Evolutionary conservation across 2,797 vertebrate species (phyloP).

Genomic region (Chaunax sp.): DNA sequence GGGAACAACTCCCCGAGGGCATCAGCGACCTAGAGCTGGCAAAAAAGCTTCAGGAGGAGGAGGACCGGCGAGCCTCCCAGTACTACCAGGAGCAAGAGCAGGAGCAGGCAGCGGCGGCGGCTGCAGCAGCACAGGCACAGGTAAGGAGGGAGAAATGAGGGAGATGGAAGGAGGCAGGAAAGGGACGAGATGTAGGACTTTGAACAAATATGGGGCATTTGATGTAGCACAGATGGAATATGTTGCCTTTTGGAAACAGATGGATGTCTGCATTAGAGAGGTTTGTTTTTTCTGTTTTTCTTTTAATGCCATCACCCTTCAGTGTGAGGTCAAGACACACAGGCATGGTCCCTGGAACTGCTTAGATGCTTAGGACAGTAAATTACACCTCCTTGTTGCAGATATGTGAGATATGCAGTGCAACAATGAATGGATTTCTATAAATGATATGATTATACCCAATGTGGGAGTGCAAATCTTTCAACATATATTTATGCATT

Average conservation of each 20-base stretch:
- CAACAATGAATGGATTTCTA: not conserved
- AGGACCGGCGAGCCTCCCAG: slow-evolving; percentile 95
- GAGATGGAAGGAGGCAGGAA: not conserved
- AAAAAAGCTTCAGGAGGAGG: slow-evolving; percentile 98
- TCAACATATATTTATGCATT: too few relatives aligned
- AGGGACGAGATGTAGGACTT: slow-evolving; percentile 15
- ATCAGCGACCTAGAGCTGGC: slow-evolving; percentile 97
- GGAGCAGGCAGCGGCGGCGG: slow-evolving; percentile 80
- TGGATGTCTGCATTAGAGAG: slow-evolving; percentile 21
- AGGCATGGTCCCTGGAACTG: not conserved
- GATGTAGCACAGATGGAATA: slow-evolving; percentile 9
- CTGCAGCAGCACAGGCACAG: slow-evolving; percentile 82
- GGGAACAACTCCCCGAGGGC: slow-evolving; percentile 96
- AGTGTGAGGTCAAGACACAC: not conserved
- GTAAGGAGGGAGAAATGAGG: slow-evolving; percentile 60
- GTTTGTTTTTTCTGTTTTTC: not conserved
- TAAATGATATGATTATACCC: not conserved
- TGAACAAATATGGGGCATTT: slow-evolving; percentile 32
- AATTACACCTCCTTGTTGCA: not conserved
- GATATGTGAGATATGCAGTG: not conserved
- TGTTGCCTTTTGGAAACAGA: slow-evolving; percentile 10
- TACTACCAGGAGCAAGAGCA: slow-evolving; percentile 99
- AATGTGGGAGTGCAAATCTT: not conserved
- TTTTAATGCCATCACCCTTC: not conserved
- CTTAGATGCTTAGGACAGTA: too few relatives aligned